Evolutionary conservation across 2,113 vertebrate species (phyloP).

Genomic region (Laticauda colubrina): DNA sequence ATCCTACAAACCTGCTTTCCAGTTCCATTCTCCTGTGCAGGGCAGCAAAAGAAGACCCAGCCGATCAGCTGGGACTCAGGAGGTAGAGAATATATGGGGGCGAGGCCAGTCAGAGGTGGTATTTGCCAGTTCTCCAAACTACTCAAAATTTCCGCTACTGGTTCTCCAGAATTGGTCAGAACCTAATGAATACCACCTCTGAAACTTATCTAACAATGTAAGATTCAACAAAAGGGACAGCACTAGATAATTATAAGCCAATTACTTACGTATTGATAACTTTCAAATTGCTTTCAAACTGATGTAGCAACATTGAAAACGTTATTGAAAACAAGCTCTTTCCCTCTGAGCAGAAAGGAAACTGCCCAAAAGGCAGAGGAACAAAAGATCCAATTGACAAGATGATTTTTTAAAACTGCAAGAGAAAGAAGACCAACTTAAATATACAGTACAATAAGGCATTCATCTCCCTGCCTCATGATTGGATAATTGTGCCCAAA

Average conservation of each 20-base stretch:
- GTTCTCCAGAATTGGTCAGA: too few relatives aligned
- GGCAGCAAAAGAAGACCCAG: too few relatives aligned
- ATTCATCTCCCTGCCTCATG: background rate
- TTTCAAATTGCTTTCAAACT: background rate
- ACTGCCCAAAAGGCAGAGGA: background rate
- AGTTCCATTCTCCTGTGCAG: too few relatives aligned
- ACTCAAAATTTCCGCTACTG: too few relatives aligned
- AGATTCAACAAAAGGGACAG: too few relatives aligned
- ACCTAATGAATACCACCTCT: too few relatives aligned
- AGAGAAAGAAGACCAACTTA: background rate
- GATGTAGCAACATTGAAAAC: background rate
- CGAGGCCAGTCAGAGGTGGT: too few relatives aligned
- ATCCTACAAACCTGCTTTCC: too few relatives aligned
- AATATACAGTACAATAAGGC: background rate
- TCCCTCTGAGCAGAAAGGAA: background rate
- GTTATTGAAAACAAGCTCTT: background rate
- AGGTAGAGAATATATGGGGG: too few relatives aligned
- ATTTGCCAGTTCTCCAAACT: too few relatives aligned
- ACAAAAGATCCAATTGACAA: background rate
- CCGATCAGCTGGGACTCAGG: too few relatives aligned
- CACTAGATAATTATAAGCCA: background rate
- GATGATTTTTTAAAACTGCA: background rate
- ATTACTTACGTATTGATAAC: background rate
- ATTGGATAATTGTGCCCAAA: background rate
- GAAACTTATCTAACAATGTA: too few relatives aligned